Conservation (phyloP, 1,140 invertebrate species). For the Atta cephalotes region DNA sequence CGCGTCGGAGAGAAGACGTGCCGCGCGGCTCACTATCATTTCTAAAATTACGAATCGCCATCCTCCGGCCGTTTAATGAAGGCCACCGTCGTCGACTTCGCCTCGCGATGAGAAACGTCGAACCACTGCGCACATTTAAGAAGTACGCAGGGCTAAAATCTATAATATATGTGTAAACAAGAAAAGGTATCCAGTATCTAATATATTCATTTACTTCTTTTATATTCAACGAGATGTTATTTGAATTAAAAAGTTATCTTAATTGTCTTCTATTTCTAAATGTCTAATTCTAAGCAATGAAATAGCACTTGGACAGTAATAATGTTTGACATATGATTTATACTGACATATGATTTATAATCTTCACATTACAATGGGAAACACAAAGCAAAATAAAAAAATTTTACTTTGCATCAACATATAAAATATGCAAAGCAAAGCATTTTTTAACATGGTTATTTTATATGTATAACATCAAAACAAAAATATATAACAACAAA, state of each 20-base stretch:
- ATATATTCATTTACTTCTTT: background rate
- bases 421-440: too few species aligned
- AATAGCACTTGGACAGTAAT: background rate
- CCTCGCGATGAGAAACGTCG: conserved; percentile 16
- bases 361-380: too few species aligned
- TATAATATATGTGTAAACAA: background rate
- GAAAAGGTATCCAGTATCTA: background rate
- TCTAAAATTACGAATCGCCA: conserved; percentile 70
- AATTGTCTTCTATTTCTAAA: background rate
- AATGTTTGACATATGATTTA: background rate
- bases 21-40: conserved; percentile 61
- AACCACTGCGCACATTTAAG: background rate
- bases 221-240: background rate
- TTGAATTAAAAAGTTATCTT: background rate
- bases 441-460: too few species aligned
- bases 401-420: too few species aligned
- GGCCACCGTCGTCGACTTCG: conserved; percentile 26
- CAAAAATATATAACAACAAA: too few species aligned
- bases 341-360: too few species aligned
- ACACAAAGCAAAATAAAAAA: too few species aligned
- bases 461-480: too few species aligned
- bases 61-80: conserved; percentile 66
- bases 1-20: conserved; percentile 51
- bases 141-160: background rate
- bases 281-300: background rate